Evolutionary conservation across 2,113 vertebrate genomes (phyloP).

Genomic region (Equus przewalskii): DNA sequence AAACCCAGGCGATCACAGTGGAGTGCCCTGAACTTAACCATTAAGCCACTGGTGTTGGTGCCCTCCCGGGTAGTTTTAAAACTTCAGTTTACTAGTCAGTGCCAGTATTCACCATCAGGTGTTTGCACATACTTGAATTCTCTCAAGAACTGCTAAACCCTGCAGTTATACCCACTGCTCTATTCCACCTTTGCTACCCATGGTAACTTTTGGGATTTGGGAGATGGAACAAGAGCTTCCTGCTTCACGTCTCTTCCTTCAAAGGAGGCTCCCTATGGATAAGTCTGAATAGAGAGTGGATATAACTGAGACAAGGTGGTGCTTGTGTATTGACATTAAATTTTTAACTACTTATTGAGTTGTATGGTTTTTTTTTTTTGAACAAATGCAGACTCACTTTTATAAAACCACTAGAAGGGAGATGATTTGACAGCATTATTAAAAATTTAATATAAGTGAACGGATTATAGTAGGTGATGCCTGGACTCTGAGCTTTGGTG

Average conservation of each 20-base stretch:
- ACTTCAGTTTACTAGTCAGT: neutral
- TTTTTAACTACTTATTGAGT: neutral
- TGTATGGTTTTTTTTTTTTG: neutral
- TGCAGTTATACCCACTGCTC: neutral
- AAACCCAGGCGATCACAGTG: too few relatives aligned
- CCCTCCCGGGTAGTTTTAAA: too few relatives aligned
- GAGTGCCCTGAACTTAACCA: too few relatives aligned
- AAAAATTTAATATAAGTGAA: too few relatives aligned
- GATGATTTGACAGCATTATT: too few relatives aligned
- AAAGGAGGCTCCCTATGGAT: neutral
- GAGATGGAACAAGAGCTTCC: neutral
- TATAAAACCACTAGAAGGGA: too few relatives aligned
- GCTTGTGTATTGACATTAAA: neutral
- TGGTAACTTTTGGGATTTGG: neutral
- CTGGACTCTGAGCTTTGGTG: too few relatives aligned
- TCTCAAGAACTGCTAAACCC: neutral
- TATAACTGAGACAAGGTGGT: too few relatives aligned
- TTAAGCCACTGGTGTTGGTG: too few relatives aligned
- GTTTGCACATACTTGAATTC: neutral
- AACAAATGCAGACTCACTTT: too few relatives aligned
- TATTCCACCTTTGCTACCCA: fast-evolving
- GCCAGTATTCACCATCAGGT: neutral
- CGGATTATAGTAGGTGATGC: too few relatives aligned
- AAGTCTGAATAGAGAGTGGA: neutral
- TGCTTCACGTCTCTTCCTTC: neutral